A percentile compares a stretch with the other conserved stretches of the same genome.
Conservation (phyloP, 2,113 vertebrate species). For the Spheniscus mendiculus region DNA sequence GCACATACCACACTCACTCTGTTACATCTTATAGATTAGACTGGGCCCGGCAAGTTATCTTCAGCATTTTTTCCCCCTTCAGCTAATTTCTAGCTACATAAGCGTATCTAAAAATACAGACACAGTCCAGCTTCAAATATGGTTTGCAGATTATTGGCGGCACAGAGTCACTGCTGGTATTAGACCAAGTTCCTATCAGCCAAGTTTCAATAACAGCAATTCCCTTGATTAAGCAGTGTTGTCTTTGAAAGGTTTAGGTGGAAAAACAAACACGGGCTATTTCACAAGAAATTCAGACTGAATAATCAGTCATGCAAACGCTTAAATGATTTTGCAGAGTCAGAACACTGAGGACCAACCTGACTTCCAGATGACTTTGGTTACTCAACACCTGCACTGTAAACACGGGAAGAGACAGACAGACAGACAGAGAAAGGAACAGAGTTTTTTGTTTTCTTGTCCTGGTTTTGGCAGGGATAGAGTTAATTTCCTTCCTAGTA, state of each 20-base stretch:
- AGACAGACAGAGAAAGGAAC: background rate
- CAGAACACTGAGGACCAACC: background rate
- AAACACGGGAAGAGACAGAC: background rate
- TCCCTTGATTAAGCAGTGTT: background rate
- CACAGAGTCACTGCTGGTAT: background rate
- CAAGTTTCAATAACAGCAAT: background rate
- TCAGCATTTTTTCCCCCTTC: background rate
- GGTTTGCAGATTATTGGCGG: background rate
- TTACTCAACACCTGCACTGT: background rate
- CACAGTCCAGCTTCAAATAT: background rate
- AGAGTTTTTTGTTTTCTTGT: background rate
- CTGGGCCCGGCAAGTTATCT: background rate
- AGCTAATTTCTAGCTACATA: background rate
- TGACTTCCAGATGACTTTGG: background rate
- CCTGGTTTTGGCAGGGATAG: too few species aligned
- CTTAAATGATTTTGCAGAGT: background rate
- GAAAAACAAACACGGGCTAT: background rate
- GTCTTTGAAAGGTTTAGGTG: background rate
- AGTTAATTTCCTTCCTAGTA: too few species aligned
- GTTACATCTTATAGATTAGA: background rate
- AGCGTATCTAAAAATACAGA: background rate
- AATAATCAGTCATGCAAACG: background rate
- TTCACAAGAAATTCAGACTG: background rate
- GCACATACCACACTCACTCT: rapidly evolving
- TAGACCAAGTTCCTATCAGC: background rate